These are phyloP conservation scores for Lepidocyrtinus sp. DNA, from an alignment of 2,888 invertebrate species.

Conservation along the genomic window DNA sequence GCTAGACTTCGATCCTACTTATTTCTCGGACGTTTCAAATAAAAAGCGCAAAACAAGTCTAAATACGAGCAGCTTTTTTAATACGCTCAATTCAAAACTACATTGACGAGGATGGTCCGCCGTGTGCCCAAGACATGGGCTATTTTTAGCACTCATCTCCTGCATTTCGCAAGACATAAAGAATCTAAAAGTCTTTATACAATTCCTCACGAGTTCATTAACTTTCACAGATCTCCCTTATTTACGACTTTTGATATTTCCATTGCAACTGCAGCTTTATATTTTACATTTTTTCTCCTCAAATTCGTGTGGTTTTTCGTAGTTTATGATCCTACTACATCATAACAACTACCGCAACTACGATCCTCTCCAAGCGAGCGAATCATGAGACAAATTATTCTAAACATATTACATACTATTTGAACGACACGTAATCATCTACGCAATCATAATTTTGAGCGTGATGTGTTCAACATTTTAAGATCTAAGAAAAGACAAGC, in stretches of 20 bases:
- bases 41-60: too few species aligned
- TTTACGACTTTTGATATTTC: too few species aligned
- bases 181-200: not conserved
- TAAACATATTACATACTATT: not conserved
- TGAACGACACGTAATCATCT: not conserved
- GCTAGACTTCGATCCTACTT: too few species aligned
- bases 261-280: not conserved
- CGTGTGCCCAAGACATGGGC: not conserved
- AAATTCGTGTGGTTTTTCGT: conserved; percentile 1
- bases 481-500: too few species aligned
- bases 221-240: not conserved
- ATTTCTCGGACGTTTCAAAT: not conserved
- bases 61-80: too few species aligned
- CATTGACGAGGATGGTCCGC: too few species aligned
- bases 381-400: not conserved
- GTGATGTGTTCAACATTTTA: too few species aligned
- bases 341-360: conserved; percentile 13
- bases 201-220: conserved; percentile 14
- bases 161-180: conserved; percentile 5
- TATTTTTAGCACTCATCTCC: not conserved
- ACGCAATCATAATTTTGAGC: not conserved
- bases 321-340: not conserved
- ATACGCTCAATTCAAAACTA: too few species aligned
- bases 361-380: too few species aligned
- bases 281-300: not conserved